phyloP scores from a whole-genome alignment of 2,888 invertebrate species.

The Apamea epomidion region DNA sequence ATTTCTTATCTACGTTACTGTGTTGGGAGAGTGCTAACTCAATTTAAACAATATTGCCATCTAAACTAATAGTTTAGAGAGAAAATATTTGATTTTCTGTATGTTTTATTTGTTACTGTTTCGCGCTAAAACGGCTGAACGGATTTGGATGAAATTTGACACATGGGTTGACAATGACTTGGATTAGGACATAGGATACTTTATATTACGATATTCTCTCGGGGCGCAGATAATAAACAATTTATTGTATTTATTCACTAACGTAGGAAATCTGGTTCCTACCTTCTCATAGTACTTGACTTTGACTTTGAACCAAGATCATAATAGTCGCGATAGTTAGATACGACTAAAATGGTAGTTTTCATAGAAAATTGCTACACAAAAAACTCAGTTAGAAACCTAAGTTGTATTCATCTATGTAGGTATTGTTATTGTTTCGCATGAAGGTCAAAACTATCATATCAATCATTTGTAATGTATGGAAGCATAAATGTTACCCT shows the following conservation, averaged over 20 bases:
- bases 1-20: not conserved
- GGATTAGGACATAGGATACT: too few species aligned
- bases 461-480: not conserved
- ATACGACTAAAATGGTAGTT: not conserved
- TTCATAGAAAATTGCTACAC: not conserved
- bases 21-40: not conserved
- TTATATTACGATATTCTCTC: too few species aligned
- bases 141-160: too few species aligned
- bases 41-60: not conserved
- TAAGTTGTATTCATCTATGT: not conserved
- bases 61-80: too few species aligned
- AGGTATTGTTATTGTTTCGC: not conserved
- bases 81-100: too few species aligned
- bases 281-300: not conserved
- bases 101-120: too few species aligned
- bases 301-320: constrained; percentile 2
- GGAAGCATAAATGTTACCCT: not conserved
- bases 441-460: constrained; percentile 19
- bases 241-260: not conserved
- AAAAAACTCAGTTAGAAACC: not conserved
- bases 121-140: too few species aligned
- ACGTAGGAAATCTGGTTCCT: not conserved
- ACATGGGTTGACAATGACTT: too few species aligned
- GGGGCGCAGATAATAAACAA: not conserved
- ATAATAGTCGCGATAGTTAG: not conserved